Percentiles rank a stretch among this genome's conserved stretches.
phyloP scores from a whole-genome alignment of 2,113 vertebrate species.

The Nothoprocta perdicaria region DNA sequence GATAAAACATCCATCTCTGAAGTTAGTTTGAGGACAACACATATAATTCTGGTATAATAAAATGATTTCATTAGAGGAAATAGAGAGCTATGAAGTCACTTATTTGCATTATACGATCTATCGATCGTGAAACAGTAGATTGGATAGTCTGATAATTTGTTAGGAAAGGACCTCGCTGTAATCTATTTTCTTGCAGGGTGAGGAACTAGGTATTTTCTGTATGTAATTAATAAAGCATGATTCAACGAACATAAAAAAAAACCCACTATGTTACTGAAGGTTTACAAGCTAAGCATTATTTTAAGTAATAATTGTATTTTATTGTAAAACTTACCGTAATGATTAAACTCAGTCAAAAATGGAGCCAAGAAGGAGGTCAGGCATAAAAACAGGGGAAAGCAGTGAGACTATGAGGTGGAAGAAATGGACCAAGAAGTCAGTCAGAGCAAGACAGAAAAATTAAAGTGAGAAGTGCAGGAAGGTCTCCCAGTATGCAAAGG shows the following conservation, averaged over 20 bases:
- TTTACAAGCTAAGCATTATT: neutral
- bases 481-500: fast-evolving
- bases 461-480: neutral
- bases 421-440: fast-evolving
- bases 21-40: slow-evolving; percentile 27
- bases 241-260: neutral
- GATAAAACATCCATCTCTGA: neutral
- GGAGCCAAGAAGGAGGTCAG: neutral
- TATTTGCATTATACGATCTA: slow-evolving; percentile 34
- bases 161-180: slow-evolving; percentile 7
- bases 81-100: slow-evolving; percentile 13
- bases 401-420: neutral
- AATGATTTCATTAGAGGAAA: slow-evolving; percentile 29
- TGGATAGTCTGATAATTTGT: slow-evolving; percentile 27
- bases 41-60: slow-evolving; percentile 17
- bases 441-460: neutral
- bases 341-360: neutral
- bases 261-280: neutral
- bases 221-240: slow-evolving; percentile 19
- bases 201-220: neutral
- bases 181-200: neutral
- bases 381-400: fast-evolving
- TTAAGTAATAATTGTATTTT: neutral
- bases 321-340: neutral
- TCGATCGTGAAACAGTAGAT: slow-evolving; percentile 28